Evolutionary conservation across 2,113 vertebrate species (phyloP), one percentile per base, ranked within the genome.

Genomic region (Burhinus oedicnemus): DNA sequence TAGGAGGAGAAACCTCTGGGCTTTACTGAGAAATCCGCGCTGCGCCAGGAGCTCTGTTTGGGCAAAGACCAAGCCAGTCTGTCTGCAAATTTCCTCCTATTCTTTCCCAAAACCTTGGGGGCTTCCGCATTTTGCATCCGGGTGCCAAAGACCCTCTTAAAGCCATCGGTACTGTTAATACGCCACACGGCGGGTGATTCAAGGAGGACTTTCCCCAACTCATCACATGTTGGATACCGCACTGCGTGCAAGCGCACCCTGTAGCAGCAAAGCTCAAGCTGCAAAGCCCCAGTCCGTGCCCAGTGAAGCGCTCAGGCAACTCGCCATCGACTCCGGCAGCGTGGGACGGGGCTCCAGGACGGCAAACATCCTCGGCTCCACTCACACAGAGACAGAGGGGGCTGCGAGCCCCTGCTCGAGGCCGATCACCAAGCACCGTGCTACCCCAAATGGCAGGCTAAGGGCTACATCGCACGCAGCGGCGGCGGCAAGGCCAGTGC

Each of bases 181-280:
- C 0, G 3, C 69, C 70, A 58, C 25, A 6, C 1, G 1, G 44
- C 3, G 1, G 62, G 76, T 23, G 62, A 44, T 11, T 80, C 36
- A 5, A 0, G 0, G 38, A 36, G 71, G 66, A 18, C 62, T 27
- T 69, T 72, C 44, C 62, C 71, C 82, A 40, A 0, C 40, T 55
- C 64, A 5, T 2, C 1, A 47, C 77, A 21, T 0, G 1, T 5
- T 2, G 51, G 62, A 1, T 9, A 29, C 9, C 0, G 0, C 57
- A 25, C 3, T 0, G 34, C n/a, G 3, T 3, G 51, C 52, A 57
- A 66, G 25, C 0, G 1, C 61, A 15, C 1, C 0, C 60, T 1
- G 7, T 44, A 7, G 65, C 60, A 23, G 71, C 49, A 27, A 69
- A 65, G 72, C 77, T 61, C 26, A 1, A 64, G 80, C 58, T 65